Evolutionary conservation across 2,797 vertebrate species (phyloP), one percentile per base, ranked within the genome.

Genomic region (Danio albolineatus): DNA sequence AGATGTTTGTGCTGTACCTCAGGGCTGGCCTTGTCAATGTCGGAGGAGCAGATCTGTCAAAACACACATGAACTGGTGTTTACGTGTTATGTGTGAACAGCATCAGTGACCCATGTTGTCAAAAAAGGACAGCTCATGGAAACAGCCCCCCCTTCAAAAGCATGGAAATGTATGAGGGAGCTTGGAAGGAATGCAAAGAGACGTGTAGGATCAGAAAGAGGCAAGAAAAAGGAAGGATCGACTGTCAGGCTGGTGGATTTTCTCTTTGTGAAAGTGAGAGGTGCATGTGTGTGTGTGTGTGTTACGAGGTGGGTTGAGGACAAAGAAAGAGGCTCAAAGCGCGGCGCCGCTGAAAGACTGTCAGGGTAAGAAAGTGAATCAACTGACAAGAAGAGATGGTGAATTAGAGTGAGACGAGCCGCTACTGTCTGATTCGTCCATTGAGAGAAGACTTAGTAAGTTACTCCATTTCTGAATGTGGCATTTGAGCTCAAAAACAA

Each of bases 21-120:
- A 48, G 72, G 73, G 61, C 62, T 79, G 56, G 43, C 73, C 57
- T 57, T 16, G 73, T 67, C 69, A 66, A 49, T 82, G 76, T 83
- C 36, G 59, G n/a, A 59, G n/a, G n/a, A 80, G 57, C 53, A 46
- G 44, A 57, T 44, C 83, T 82, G 65, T 84, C 73, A 82, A 78
- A 84, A 75, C 69, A 62, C 62, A 59, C 56, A 62, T 61, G 57
- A 62, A 46, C 70, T 60, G 44, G 76, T 84, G 72, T 66, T 74
- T 76, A 74, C 17, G 16, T 19, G 49, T 41, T 73, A 60, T 19
- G 5, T 69, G 73, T 62, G 60, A 60, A 71, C 39, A 60, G 78
- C 76, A 71, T 74, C 80, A 60, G 43, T 56, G 54, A 28, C 67
- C 41, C 77, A 48, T 82, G 72, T 66, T 65, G 43, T 57, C 71